phyloP scores from a whole-genome alignment of 2,797 vertebrate genomes.

The Pangasius krempfi region DNA sequence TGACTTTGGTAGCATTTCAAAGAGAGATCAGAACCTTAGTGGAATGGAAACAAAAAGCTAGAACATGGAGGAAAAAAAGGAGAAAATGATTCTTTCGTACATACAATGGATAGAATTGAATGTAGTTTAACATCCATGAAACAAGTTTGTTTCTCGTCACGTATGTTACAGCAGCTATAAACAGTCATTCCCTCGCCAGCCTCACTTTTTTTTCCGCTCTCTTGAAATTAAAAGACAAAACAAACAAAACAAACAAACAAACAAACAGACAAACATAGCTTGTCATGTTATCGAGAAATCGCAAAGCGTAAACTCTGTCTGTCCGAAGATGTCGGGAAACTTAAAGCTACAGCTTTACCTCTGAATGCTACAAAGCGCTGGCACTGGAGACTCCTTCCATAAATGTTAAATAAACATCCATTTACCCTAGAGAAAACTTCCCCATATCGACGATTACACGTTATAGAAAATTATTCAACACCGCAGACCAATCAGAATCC shows the following conservation, averaged over 20 bases:
- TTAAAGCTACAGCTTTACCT: too few relatives aligned
- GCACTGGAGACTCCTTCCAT: background rate
- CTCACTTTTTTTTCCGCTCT: too few relatives aligned
- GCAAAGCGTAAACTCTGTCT: too few relatives aligned
- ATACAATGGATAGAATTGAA: background rate
- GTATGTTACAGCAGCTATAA: background rate
- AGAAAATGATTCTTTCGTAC: background rate
- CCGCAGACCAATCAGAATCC: background rate
- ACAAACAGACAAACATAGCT: too few relatives aligned
- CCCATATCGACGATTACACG: background rate
- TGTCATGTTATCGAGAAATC: too few relatives aligned
- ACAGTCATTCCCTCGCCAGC: too few relatives aligned
- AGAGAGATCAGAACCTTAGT: background rate
- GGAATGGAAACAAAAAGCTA: background rate
- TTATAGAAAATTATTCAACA: background rate
- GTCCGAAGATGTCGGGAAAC: too few relatives aligned
- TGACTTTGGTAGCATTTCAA: background rate
- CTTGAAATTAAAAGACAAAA: too few relatives aligned
- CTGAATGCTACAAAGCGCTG: too few relatives aligned
- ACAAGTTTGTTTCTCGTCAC: background rate
- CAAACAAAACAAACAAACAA: too few relatives aligned
- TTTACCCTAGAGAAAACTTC: too few relatives aligned
- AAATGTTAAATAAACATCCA: background rate
- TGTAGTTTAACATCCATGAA: background rate
- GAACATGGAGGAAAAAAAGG: too few relatives aligned